Percentiles rank a stretch among this genome's conserved stretches.
Conservation (phyloP, 2,113 vertebrate genomes). For the Esox niger region DNA sequence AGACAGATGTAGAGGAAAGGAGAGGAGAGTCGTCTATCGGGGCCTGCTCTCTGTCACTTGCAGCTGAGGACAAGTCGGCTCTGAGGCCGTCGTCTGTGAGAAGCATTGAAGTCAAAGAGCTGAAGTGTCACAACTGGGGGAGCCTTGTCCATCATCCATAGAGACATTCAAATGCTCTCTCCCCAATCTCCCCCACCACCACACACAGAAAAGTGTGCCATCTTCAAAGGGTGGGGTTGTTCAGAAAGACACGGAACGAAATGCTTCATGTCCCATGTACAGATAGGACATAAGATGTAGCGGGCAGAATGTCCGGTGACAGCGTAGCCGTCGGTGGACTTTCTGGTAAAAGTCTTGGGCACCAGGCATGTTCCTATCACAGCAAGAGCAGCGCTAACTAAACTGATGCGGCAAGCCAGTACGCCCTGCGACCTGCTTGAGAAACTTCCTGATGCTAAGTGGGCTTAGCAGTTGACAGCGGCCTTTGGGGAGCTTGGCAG, state of each 20-base stretch:
- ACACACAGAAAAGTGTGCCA: too few species aligned
- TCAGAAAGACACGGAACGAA: too few species aligned
- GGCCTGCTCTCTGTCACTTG: not conserved
- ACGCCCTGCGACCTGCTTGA: conserved; percentile 33
- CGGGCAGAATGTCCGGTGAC: too few species aligned
- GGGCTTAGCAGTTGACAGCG: conserved; percentile 48
- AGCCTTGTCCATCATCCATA: not conserved
- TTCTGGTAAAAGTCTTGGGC: too few species aligned
- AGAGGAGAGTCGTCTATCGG: conserved; percentile 3
- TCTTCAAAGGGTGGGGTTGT: too few species aligned
- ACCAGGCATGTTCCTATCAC: too few species aligned
- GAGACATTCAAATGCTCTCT: not conserved
- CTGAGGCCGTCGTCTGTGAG: not conserved
- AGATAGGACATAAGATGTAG: too few species aligned
- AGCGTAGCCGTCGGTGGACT: too few species aligned
- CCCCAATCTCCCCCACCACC: not conserved
- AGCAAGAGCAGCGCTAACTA: too few species aligned
- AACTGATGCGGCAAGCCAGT: not conserved
- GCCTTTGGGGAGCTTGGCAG: conserved; percentile 44
- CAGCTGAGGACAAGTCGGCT: not conserved
- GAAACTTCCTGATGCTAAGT: conserved; percentile 52
- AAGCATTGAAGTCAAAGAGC: too few species aligned
- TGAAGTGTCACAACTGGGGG: not conserved
- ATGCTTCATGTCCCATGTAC: too few species aligned
- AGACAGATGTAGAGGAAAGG: conserved; percentile 35